Evolutionary conservation across 2,888 invertebrate genomes (phyloP).

Genomic region (Colostygia pectinataria): DNA sequence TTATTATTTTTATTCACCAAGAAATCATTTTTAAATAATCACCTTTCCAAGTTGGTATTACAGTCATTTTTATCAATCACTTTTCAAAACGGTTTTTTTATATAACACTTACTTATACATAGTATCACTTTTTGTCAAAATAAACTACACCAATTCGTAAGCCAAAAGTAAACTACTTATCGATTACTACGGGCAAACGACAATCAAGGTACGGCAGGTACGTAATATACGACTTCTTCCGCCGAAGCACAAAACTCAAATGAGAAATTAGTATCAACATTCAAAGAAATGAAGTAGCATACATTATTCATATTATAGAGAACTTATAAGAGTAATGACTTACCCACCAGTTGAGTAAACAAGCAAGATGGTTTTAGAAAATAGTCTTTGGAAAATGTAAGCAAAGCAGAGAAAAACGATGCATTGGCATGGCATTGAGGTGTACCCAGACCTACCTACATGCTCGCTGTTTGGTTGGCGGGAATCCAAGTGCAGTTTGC

Average conservation of each 20-base stretch:
- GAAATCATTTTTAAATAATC: too few relatives aligned
- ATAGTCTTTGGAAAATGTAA: slow-evolving; percentile 15
- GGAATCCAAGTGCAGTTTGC: slow-evolving; percentile 29
- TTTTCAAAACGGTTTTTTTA: not conserved
- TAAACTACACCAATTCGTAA: too few relatives aligned
- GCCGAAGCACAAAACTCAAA: slow-evolving; percentile 8
- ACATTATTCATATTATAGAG: slow-evolving; percentile 5
- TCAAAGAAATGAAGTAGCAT: too few relatives aligned
- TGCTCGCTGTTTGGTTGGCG: slow-evolving; percentile 28
- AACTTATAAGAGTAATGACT: too few relatives aligned
- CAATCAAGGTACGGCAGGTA: too few relatives aligned
- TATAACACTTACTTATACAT: not conserved
- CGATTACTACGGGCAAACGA: too few relatives aligned
- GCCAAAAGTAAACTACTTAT: too few relatives aligned
- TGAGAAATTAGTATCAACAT: not conserved
- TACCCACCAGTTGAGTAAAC: slow-evolving; percentile 18
- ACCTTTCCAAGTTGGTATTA: slow-evolving; percentile 8
- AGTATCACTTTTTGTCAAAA: too few relatives aligned
- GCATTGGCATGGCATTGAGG: slow-evolving; percentile 23
- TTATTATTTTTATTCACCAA: too few relatives aligned
- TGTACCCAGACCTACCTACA: too few relatives aligned
- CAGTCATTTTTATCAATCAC: slow-evolving; percentile 13
- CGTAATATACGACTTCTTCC: not conserved
- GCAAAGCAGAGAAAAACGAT: slow-evolving; percentile 21
- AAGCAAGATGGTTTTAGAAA: slow-evolving; percentile 7